Conservation (phyloP, 2,797 vertebrate genomes). For the Callimico goeldii region DNA sequence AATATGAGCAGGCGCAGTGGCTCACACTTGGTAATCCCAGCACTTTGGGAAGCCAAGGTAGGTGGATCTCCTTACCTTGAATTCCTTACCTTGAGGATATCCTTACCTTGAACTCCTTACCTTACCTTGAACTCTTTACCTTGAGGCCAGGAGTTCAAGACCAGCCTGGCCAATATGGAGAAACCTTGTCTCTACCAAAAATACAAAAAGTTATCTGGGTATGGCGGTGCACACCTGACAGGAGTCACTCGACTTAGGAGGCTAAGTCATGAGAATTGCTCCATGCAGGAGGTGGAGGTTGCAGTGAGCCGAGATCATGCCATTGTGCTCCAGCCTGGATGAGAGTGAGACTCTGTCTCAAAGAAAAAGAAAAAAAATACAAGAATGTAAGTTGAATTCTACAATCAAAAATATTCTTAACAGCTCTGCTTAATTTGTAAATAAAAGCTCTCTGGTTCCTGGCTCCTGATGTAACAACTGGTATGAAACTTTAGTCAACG, state of each 20-base stretch:
- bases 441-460: conserved; percentile 37
- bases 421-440: not conserved
- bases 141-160: not conserved
- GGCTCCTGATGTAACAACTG: not conserved
- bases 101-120: too few relatives aligned
- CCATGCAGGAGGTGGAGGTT: not conserved
- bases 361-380: not conserved
- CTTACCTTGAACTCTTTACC: too few relatives aligned
- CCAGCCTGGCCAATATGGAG: not conserved
- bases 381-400: not conserved
- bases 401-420: conserved; percentile 29
- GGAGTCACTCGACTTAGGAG: not conserved
- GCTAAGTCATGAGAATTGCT: not conserved
- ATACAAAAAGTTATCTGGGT: not conserved
- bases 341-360: not conserved
- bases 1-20: not conserved
- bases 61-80: too few relatives aligned
- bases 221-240: not conserved
- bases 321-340: not conserved
- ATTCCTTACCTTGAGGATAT: too few relatives aligned
- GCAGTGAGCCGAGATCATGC: not conserved
- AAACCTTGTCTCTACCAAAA: not conserved
- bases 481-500: not conserved
- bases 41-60: not conserved
- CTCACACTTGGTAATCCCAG: not conserved